Evolutionary conservation across 1,140 invertebrate genomes (phyloP).

Genomic region (Drosophila sturtevanti): DNA sequence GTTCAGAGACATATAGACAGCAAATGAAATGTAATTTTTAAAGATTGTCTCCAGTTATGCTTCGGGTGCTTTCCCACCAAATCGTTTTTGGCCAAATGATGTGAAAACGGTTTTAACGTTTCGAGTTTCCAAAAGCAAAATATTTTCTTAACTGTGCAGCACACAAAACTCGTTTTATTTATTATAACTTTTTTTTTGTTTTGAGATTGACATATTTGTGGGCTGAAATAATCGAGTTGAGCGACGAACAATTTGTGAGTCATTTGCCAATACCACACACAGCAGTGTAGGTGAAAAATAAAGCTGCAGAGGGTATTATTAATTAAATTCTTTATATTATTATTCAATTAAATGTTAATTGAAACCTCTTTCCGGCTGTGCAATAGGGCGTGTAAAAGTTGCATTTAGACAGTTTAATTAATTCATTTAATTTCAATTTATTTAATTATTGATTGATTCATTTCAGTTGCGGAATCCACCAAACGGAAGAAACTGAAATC

Average conservation of each 20-base stretch:
- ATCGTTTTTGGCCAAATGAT: no score
- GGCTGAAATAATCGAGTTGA: conserved; percentile 52
- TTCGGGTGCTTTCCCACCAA: conserved; percentile 24
- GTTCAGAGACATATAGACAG: no score
- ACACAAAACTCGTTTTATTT: conserved; percentile 52
- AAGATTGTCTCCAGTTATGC: not conserved
- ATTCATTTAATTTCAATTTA: not conserved
- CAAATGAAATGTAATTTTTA: not conserved
- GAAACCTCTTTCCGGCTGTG: not conserved
- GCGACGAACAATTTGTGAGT: conserved; percentile 41
- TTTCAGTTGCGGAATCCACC: conserved; percentile 49
- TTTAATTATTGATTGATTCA: conserved; percentile 16
- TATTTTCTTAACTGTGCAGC: conserved; percentile 52
- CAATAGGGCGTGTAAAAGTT: not conserved
- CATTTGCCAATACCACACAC: conserved; percentile 49
- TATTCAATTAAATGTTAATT: conserved; percentile 12
- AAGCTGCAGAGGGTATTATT: not conserved
- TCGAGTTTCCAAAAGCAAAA: conserved; percentile 54
- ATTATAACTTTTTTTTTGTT: no score
- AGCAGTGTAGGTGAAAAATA: conserved; percentile 22
- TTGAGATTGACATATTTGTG: conserved; percentile 65
- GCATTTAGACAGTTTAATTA: no score
- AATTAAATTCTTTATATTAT: not conserved
- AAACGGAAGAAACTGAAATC: conserved; percentile 80
- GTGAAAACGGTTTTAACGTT: no score